These are phyloP conservation scores for Tetraodon nigroviridis DNA, from an alignment of 2,113 vertebrate species.

Conservation along the genomic window DNA sequence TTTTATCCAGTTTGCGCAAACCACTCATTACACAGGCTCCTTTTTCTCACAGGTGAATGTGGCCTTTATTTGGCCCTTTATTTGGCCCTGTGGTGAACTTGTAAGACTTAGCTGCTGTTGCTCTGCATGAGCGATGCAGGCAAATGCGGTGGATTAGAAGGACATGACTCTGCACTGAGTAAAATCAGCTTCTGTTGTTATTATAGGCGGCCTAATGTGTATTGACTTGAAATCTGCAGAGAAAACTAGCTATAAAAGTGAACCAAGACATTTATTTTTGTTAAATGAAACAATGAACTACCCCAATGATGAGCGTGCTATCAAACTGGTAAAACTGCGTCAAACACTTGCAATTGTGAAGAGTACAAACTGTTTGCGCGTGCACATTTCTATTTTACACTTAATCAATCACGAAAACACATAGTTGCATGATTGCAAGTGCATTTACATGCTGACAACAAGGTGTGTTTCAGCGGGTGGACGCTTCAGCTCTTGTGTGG, in stretches of 20 bases:
- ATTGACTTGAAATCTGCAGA: slow-evolving; percentile 13
- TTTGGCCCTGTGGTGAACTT: neutral
- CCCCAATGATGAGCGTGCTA: slow-evolving; percentile 6
- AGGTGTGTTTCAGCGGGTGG: slow-evolving; percentile 29
- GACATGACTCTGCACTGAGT: slow-evolving; percentile 18
- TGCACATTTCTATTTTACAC: slow-evolving; percentile 27
- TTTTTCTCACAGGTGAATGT: slow-evolving; percentile 41
- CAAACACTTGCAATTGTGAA: slow-evolving; percentile 26
- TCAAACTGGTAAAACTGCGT: slow-evolving; percentile 23
- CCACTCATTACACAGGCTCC: slow-evolving; percentile 60
- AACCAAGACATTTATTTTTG: slow-evolving; percentile 47
- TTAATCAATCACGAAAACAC: slow-evolving; percentile 55
- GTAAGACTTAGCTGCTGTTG: neutral
- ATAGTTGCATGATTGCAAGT: slow-evolving; percentile 22
- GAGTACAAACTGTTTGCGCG: slow-evolving; percentile 17
- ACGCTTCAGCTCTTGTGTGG: slow-evolving; percentile 21
- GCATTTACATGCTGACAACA: slow-evolving; percentile 48
- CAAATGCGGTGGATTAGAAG: too few species aligned
- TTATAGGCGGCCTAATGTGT: slow-evolving; percentile 1
- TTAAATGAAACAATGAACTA: slow-evolving; percentile 32
- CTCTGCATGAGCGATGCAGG: too few species aligned
- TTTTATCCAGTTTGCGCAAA: slow-evolving; percentile 53
- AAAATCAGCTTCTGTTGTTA: neutral
- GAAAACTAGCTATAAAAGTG: slow-evolving; percentile 36
- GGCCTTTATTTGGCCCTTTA: neutral